A percentile compares a stretch with the other conserved stretches of the same genome.
phyloP scores from a whole-genome alignment of 2,888 invertebrate genomes.

The Neoaliturus tenellus region DNA sequence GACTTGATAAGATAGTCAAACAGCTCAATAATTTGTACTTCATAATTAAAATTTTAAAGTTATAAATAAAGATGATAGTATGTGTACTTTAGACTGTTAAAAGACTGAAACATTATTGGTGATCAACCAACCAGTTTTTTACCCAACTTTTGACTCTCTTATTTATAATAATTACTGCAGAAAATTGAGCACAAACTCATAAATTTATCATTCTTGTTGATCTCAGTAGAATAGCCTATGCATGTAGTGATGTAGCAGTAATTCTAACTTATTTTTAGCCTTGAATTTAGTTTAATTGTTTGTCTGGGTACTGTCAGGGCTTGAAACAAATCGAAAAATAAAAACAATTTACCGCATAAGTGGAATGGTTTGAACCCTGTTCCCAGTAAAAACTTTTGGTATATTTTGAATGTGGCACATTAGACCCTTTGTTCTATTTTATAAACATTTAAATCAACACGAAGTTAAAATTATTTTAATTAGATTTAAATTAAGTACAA shows the following conservation, averaged over 20 bases:
- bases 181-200: conserved; percentile 23
- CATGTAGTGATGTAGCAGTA: neutral
- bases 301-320: neutral
- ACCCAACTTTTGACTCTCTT: neutral
- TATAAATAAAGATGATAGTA: conserved; percentile 1
- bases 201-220: neutral
- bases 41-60: neutral
- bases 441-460: too few species aligned
- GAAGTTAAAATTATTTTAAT: too few species aligned
- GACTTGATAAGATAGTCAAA: neutral
- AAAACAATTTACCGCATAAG: too few species aligned
- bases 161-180: neutral
- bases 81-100: conserved; percentile 9
- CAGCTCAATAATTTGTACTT: conserved; percentile 22
- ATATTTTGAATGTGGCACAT: too few species aligned
- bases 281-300: neutral
- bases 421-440: too few species aligned
- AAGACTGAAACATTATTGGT: conserved; percentile 27
- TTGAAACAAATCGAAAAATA: too few species aligned
- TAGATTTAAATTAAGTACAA: too few species aligned
- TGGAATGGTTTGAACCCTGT: too few species aligned
- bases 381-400: too few species aligned
- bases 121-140: conserved; percentile 8
- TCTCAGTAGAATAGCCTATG: neutral
- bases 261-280: neutral